These are phyloP conservation scores for Elymnias hypermnestra DNA, from an alignment of 1,140 invertebrate genomes.

Conservation along the genomic window DNA sequence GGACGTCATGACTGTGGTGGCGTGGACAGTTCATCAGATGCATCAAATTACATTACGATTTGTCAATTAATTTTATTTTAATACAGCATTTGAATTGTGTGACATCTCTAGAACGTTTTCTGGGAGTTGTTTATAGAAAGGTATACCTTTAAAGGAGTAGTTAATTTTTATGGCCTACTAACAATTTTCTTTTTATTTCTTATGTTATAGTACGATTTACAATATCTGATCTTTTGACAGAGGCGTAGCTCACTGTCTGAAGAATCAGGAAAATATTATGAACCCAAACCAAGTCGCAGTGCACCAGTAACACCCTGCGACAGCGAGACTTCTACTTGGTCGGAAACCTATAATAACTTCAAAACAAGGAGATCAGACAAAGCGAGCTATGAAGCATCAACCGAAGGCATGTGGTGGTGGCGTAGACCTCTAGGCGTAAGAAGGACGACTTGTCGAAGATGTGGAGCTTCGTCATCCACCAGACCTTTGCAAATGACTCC, in stretches of 20 bases:
- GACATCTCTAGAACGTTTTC: no score
- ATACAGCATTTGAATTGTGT: no score
- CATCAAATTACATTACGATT: no score
- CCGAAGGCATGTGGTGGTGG: constrained; percentile 60
- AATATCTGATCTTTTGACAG: no score
- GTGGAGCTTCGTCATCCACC: constrained; percentile 47
- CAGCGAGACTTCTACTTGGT: constrained; percentile 52
- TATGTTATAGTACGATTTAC: no score
- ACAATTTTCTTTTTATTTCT: no score
- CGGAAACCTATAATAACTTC: constrained; percentile 24
- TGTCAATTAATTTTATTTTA: no score
- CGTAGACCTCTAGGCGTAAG: constrained; percentile 47
- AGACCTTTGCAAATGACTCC: constrained; percentile 53
- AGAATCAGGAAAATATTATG: constrained; percentile 36
- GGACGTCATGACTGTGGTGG: no score
- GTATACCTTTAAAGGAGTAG: no score
- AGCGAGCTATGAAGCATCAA: constrained; percentile 36
- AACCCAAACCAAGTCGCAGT: constrained; percentile 44
- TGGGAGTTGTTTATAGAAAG: no score
- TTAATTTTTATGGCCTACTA: no score
- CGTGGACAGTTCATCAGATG: no score
- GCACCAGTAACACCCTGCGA: constrained; percentile 63
- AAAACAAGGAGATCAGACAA: constrained; percentile 29
- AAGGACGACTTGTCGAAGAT: constrained; percentile 38
- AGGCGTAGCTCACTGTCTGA: constrained; percentile 58